Evolutionary conservation across 2,797 vertebrate species (phyloP).

Genomic region (Hyperoplus immaculatus): DNA sequence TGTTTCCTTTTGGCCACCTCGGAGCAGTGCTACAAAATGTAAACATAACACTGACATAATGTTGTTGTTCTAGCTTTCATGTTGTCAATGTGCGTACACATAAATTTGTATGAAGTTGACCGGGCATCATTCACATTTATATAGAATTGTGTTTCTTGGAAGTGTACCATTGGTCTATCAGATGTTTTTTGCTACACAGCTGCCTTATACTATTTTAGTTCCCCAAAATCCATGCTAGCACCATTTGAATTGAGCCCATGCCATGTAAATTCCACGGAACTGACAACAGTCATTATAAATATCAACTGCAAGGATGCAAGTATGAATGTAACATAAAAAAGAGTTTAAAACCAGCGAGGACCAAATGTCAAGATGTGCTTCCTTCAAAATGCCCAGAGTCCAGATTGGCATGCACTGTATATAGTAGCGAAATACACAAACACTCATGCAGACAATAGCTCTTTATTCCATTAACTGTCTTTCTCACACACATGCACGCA

Average conservation of each 20-base stretch:
- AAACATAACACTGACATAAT: slow-evolving; percentile 1
- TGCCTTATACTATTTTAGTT: no score
- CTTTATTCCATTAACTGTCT: slow-evolving; percentile 56
- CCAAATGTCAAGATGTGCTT: slow-evolving; percentile 4
- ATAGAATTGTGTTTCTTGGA: neutral
- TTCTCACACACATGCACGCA: slow-evolving; percentile 10
- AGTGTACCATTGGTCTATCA: no score
- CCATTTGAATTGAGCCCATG: no score
- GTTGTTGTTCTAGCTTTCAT: no score
- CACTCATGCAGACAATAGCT: slow-evolving; percentile 47
- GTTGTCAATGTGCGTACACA: no score
- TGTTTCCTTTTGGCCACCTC: neutral
- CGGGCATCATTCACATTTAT: neutral
- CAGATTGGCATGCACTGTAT: slow-evolving; percentile 24
- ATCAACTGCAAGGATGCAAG: neutral
- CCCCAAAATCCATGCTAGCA: no score
- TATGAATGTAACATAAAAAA: neutral
- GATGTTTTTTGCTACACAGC: no score
- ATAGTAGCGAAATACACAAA: slow-evolving; percentile 40
- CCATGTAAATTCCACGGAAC: no score
- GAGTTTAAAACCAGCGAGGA: neutral
- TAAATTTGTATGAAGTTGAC: neutral
- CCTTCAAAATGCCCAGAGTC: slow-evolving; percentile 7
- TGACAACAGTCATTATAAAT: neutral
- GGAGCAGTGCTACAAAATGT: neutral